Evolutionary conservation across 2,797 vertebrate genomes (phyloP).

Genomic region (Malacoctenus gilli): DNA sequence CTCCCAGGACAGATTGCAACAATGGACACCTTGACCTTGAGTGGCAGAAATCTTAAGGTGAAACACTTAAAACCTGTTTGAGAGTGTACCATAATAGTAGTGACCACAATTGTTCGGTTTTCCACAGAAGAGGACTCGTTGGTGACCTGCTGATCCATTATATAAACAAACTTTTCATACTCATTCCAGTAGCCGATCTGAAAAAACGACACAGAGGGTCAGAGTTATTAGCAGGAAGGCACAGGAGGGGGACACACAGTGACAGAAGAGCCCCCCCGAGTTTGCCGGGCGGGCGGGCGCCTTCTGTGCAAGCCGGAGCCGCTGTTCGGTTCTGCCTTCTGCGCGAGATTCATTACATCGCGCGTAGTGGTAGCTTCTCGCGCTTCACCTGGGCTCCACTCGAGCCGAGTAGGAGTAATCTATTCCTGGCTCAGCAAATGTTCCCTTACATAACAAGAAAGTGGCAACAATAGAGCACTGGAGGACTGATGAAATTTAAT

Average conservation of each 20-base stretch:
- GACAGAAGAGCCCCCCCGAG: conserved; percentile 39
- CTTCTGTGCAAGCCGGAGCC: conserved; percentile 36
- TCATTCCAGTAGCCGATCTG: conserved; percentile 99
- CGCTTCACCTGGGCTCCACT: conserved; percentile 68
- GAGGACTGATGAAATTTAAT: conserved; percentile 50
- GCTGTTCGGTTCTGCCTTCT: conserved; percentile 21
- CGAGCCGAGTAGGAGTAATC: conserved; percentile 72
- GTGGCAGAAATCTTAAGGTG: conserved; percentile 83
- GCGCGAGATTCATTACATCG: conserved; percentile 51
- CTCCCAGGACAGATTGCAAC: conserved; percentile 85
- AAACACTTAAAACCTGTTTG: conserved; percentile 81
- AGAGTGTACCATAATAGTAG: conserved; percentile 99
- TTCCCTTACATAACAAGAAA: conserved; percentile 72
- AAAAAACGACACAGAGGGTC: conserved; percentile 78
- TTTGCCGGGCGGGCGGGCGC: conserved; percentile 40
- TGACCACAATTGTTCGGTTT: conserved; percentile 99
- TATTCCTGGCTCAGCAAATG: conserved; percentile 69
- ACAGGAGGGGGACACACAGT: conserved; percentile 17
- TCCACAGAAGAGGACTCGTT: conserved; percentile 96
- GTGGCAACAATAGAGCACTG: conserved; percentile 45
- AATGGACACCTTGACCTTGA: conserved; percentile 84
- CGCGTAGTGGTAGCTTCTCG: conserved; percentile 57
- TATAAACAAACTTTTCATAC: conserved; percentile 95
- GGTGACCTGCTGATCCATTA: conserved; percentile 91
- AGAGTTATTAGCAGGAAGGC: conserved; percentile 63